Percentiles rank a stretch among this genome's conserved stretches.
Conservation (phyloP, 2,888 invertebrate genomes). For the Spodoptera littoralis region DNA sequence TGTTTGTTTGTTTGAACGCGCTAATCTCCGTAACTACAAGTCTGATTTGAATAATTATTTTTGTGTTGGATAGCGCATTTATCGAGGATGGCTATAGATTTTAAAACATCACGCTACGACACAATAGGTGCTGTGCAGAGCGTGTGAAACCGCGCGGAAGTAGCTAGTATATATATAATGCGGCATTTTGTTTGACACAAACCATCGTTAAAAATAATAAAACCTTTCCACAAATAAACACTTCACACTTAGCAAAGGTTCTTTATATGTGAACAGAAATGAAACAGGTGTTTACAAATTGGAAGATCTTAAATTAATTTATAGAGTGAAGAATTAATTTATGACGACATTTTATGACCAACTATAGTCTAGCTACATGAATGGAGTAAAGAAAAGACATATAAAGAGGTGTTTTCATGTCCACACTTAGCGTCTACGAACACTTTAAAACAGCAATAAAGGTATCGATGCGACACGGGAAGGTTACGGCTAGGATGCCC, state of each 20-base stretch:
- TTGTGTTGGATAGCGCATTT: no score
- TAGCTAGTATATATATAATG: background rate
- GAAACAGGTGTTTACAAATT: slow-evolving; percentile 21
- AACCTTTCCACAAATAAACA: slow-evolving; percentile 10
- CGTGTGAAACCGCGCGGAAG: no score
- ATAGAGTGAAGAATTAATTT: slow-evolving; percentile 31
- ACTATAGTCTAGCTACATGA: slow-evolving; percentile 7
- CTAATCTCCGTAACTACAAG: no score
- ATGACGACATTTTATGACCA: slow-evolving; percentile 30
- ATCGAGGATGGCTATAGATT: no score
- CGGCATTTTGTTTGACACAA: slow-evolving; percentile 4
- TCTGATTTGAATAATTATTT: no score
- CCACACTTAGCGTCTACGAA: slow-evolving; percentile 24
- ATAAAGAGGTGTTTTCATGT: slow-evolving; percentile 12
- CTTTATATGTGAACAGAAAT: slow-evolving; percentile 9
- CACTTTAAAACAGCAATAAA: slow-evolving; percentile 43
- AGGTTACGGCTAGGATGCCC: slow-evolving; percentile 26
- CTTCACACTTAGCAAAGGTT: slow-evolving; percentile 9
- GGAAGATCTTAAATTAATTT: slow-evolving; percentile 28
- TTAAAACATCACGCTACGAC: no score
- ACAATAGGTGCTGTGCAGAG: background rate
- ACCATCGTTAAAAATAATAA: slow-evolving; percentile 11
- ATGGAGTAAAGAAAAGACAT: background rate
- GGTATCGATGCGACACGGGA: slow-evolving; percentile 23
- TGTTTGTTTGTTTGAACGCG: no score